Conservation (phyloP, 2,113 vertebrate genomes). For the Stegastes partitus region DNA sequence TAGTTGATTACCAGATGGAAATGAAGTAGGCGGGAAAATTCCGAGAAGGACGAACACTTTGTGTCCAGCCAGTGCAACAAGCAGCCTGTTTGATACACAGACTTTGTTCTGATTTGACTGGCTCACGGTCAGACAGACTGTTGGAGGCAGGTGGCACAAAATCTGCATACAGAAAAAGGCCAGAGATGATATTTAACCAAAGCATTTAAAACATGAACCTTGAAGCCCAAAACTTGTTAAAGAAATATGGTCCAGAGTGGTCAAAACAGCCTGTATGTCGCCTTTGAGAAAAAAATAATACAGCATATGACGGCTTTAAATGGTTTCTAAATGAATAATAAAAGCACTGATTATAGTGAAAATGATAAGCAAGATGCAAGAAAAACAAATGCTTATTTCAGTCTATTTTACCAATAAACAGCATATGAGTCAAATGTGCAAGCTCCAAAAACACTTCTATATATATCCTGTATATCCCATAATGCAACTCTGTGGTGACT, state of each 20-base stretch:
- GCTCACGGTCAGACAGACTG: slow-evolving; percentile 13
- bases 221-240: background rate
- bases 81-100: slow-evolving; percentile 22
- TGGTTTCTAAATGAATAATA: background rate
- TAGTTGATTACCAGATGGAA: slow-evolving; percentile 13
- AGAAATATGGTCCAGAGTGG: background rate
- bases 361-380: background rate
- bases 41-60: slow-evolving; percentile 21
- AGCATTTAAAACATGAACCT: background rate
- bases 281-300: background rate
- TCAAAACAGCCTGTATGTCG: background rate
- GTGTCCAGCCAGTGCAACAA: slow-evolving; percentile 9
- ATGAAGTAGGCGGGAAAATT: slow-evolving; percentile 36
- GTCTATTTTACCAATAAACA: background rate
- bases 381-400: background rate
- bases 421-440: too few relatives aligned
- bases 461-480: too few relatives aligned
- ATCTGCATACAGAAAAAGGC: slow-evolving; percentile 16
- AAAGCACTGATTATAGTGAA: background rate
- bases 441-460: too few relatives aligned
- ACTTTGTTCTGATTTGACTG: slow-evolving; percentile 34
- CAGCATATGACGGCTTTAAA: background rate
- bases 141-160: slow-evolving; percentile 33
- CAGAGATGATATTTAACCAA: slow-evolving; percentile 3
- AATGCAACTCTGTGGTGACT: too few relatives aligned